Conservation (phyloP, 2,113 vertebrate species). For the Tringa solitaria region DNA sequence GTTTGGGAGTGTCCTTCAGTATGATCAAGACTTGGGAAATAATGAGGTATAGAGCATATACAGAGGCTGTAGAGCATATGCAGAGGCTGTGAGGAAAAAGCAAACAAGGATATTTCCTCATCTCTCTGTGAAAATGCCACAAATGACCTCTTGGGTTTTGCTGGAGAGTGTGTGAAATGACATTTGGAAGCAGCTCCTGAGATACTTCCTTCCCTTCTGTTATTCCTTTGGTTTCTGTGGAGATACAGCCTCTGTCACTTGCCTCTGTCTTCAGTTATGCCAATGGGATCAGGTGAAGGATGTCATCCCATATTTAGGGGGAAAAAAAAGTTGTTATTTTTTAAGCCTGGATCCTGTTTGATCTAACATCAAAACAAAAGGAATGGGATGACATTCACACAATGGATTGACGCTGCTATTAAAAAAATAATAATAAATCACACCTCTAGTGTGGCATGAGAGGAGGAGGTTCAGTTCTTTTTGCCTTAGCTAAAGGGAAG, state of each 20-base stretch:
- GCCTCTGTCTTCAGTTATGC: background rate
- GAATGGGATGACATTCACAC: background rate
- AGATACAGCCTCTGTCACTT: background rate
- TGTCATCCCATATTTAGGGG: background rate
- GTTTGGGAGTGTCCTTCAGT: background rate
- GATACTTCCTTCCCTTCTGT: background rate
- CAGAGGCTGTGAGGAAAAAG: background rate
- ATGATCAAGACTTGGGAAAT: background rate
- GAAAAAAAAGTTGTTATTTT: accelerated
- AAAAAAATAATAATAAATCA: background rate
- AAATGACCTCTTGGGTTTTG: background rate
- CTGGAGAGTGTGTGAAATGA: background rate
- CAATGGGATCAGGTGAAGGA: background rate
- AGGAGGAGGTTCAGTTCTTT: background rate
- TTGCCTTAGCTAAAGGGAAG: background rate
- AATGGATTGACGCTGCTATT: background rate
- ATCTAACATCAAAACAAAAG: background rate
- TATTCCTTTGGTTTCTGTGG: background rate
- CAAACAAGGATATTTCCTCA: accelerated
- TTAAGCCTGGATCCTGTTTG: background rate
- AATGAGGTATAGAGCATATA: background rate
- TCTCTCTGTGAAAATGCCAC: background rate
- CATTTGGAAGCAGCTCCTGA: background rate
- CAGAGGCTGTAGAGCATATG: background rate
- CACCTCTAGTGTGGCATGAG: background rate